Evolutionary conservation across 2,113 vertebrate species (phyloP).

Genomic region (Asarcornis scutulata): DNA sequence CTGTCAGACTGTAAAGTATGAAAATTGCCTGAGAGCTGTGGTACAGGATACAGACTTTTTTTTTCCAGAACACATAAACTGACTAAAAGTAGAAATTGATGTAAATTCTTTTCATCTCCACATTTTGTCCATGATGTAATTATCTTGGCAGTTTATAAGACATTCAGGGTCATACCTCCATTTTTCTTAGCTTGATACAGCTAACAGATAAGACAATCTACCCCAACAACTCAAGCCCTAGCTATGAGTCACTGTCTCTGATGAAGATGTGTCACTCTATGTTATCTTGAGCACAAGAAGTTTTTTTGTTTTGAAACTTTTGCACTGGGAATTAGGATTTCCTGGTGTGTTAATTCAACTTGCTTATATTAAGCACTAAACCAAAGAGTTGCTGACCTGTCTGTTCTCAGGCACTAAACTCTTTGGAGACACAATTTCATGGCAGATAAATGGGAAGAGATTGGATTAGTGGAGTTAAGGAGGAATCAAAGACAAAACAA

Average conservation of each 20-base stretch:
- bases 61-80: slow-evolving; percentile 1
- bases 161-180: not conserved
- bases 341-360: not conserved
- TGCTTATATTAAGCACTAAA: not conserved
- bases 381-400: not conserved
- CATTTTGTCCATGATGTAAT: slow-evolving; percentile 41
- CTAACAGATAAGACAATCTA: slow-evolving; percentile 20
- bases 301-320: not conserved
- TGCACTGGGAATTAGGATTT: slow-evolving; percentile 12
- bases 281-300: slow-evolving; percentile 9
- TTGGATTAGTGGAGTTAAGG: not conserved
- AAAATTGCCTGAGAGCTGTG: not conserved
- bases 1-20: not conserved
- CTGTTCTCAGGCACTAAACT: not conserved
- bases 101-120: slow-evolving; percentile 33
- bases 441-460: not conserved
- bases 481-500: not conserved
- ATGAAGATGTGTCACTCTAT: slow-evolving; percentile 19
- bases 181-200: slow-evolving; percentile 30
- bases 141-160: slow-evolving; percentile 45
- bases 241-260: slow-evolving; percentile 36
- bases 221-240: not conserved
- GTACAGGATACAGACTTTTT: not conserved
- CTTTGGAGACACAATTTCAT: not conserved
- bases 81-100: slow-evolving; percentile 9